These are phyloP conservation scores for Liodrosophila aerea DNA, from an alignment of 2,888 invertebrate species.

Conservation along the genomic window DNA sequence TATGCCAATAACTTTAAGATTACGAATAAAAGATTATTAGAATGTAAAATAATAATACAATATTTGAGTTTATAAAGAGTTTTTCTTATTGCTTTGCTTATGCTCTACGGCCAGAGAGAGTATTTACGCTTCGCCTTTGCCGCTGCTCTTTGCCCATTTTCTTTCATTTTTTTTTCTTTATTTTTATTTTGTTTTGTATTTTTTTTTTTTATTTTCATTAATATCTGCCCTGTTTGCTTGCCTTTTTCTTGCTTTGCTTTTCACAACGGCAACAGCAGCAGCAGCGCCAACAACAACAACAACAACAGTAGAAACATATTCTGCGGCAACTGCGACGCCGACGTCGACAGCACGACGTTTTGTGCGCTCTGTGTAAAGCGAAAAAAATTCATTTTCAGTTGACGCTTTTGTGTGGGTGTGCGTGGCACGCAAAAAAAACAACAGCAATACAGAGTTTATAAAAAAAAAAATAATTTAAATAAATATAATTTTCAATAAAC, in stretches of 20 bases:
- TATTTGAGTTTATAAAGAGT: too few species aligned
- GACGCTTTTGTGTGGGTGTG: slow-evolving; percentile 74
- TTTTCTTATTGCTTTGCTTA: too few species aligned
- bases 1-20: slow-evolving; percentile 17
- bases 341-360: slow-evolving; percentile 64
- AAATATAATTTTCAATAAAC: slow-evolving; percentile 45
- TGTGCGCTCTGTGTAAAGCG: slow-evolving; percentile 69
- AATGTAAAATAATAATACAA: too few species aligned
- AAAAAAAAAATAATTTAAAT: neutral
- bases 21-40: too few species aligned
- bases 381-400: slow-evolving; percentile 77
- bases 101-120: slow-evolving; percentile 42
- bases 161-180: slow-evolving; percentile 59
- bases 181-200: slow-evolving; percentile 32
- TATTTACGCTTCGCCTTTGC: slow-evolving; percentile 34
- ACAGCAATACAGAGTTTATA: slow-evolving; percentile 21
- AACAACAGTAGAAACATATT: slow-evolving; percentile 37
- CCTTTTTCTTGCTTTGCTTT: slow-evolving; percentile 62
- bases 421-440: slow-evolving; percentile 57
- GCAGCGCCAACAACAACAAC: slow-evolving; percentile 16
- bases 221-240: slow-evolving; percentile 70
- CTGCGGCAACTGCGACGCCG: slow-evolving; percentile 50
- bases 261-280: slow-evolving; percentile 43
- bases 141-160: slow-evolving; percentile 43
- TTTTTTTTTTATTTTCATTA: slow-evolving; percentile 67